These are phyloP conservation scores for Adelphocoris suturalis DNA, from an alignment of 2,888 invertebrate genomes.

Conservation along the genomic window DNA sequence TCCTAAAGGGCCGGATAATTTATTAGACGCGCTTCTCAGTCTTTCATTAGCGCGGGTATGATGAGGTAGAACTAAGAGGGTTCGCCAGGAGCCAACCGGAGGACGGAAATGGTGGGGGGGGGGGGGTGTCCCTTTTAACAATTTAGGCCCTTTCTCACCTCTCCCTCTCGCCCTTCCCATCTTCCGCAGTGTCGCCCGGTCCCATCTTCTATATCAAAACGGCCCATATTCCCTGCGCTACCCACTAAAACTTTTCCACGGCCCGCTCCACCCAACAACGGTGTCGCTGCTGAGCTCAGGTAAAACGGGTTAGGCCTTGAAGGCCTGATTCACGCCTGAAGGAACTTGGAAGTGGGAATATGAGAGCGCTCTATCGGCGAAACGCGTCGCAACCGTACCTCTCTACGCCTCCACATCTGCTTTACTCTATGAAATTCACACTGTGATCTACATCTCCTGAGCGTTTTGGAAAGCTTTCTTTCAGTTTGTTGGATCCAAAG, in stretches of 20 bases:
- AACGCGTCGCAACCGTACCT: no score
- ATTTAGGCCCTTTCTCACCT: constrained; percentile 40
- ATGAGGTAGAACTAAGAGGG: constrained; percentile 61
- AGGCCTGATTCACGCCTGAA: no score
- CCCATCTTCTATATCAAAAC: background rate
- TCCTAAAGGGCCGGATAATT: constrained; percentile 45
- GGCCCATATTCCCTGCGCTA: background rate
- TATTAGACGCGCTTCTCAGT: constrained; percentile 44
- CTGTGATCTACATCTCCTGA: no score
- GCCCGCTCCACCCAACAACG: background rate
- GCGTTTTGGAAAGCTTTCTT: no score
- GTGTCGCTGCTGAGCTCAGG: background rate
- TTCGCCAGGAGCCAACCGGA: constrained; percentile 49
- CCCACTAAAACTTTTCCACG: background rate
- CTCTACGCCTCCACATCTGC: no score
- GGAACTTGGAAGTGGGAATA: no score
- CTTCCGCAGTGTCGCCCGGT: no score
- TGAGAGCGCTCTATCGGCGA: no score
- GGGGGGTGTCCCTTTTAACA: constrained; percentile 32
- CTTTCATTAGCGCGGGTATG: constrained; percentile 46
- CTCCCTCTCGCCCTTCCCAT: background rate
- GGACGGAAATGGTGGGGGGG: no score
- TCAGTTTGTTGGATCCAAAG: no score
- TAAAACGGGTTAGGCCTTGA: background rate
- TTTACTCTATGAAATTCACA: no score